phyloP scores from a whole-genome alignment of 2,888 invertebrate genomes.

The Marasmarcha lunaedactyla region DNA sequence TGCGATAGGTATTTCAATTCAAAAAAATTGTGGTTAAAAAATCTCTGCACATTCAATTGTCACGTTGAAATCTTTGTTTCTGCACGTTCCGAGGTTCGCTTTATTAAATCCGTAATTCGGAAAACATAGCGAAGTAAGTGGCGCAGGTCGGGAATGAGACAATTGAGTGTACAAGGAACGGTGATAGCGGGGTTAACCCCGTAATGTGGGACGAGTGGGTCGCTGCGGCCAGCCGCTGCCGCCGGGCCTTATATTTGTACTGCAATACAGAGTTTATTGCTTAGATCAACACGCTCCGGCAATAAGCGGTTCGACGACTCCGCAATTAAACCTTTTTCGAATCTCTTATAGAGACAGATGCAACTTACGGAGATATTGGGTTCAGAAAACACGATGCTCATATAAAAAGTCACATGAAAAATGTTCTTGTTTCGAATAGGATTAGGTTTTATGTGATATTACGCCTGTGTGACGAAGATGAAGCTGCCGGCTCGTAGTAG shows the following conservation, averaged over 20 bases:
- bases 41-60: constrained; percentile 21
- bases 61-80: constrained; percentile 3
- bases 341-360: constrained; percentile 20
- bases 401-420: not conserved
- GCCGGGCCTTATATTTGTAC: constrained; percentile 49
- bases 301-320: constrained; percentile 29
- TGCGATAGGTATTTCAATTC: constrained; percentile 25
- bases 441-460: constrained; percentile 22
- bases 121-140: constrained; percentile 20
- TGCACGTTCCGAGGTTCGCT: constrained; percentile 4
- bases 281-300: constrained; percentile 41
- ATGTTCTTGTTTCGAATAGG: not conserved
- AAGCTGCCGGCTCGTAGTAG: constrained; percentile 32
- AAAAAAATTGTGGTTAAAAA: constrained; percentile 22
- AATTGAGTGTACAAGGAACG: constrained; percentile 47
- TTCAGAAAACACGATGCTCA: not conserved
- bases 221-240: constrained; percentile 32
- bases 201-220: constrained; percentile 48
- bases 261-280: constrained; percentile 59
- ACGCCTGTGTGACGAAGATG: constrained; percentile 41
- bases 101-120: constrained; percentile 12
- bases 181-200: constrained; percentile 41
- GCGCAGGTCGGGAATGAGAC: constrained; percentile 35
- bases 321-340: constrained; percentile 28
- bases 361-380: constrained; percentile 22